phyloP scores from a whole-genome alignment of 2,888 invertebrate species.

The Peribatodes rhomboidaria region DNA sequence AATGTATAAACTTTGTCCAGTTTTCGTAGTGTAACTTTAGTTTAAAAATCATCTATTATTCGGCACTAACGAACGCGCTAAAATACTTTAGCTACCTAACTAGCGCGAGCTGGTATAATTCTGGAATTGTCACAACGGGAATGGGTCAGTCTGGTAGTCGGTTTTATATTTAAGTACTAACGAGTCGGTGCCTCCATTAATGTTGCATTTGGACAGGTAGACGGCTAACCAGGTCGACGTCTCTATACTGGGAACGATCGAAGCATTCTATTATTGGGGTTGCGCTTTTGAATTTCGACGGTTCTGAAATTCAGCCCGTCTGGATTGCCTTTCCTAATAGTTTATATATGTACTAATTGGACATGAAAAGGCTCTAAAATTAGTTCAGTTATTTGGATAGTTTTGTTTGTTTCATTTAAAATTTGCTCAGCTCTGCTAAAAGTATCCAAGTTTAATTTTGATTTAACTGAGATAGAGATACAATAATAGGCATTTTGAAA shows the following conservation, averaged over 20 bases:
- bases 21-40: slow-evolving; percentile 33
- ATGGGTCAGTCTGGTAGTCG: slow-evolving; percentile 66
- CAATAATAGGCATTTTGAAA: neutral
- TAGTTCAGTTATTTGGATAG: neutral
- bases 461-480: too few species aligned
- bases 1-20: slow-evolving; percentile 38
- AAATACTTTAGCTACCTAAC: slow-evolving; percentile 27
- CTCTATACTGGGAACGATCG: slow-evolving; percentile 81
- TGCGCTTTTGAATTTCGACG: slow-evolving; percentile 65
- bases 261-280: slow-evolving; percentile 80
- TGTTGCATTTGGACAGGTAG: slow-evolving; percentile 75
- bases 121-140: slow-evolving; percentile 67
- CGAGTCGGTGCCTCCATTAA: slow-evolving; percentile 78
- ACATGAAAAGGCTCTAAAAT: slow-evolving; percentile 7
- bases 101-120: slow-evolving; percentile 62
- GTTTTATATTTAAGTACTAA: slow-evolving; percentile 80
- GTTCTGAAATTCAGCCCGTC: slow-evolving; percentile 58
- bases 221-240: slow-evolving; percentile 72
- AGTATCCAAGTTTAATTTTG: too few species aligned
- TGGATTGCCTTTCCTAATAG: slow-evolving; percentile 29
- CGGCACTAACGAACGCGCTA: slow-evolving; percentile 39
- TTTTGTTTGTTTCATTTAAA: neutral
- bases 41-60: slow-evolving; percentile 46
- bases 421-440: neutral
- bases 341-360: slow-evolving; percentile 2